Base-by-base conservation (phyloP, 2,888 invertebrate genomes). In the Zonitis immaculata region DNA sequence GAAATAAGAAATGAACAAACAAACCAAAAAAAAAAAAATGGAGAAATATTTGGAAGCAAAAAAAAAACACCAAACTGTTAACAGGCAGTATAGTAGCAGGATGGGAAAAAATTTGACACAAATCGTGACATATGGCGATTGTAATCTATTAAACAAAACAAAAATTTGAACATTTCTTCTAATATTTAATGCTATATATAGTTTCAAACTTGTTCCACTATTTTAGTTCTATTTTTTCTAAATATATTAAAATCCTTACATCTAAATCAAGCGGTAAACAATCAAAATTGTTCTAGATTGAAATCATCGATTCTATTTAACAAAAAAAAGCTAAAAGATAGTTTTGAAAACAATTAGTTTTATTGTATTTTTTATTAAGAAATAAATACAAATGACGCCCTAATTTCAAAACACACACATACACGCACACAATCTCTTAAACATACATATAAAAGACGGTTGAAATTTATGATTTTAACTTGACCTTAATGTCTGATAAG, bases 401-500 rank as follows among this genome's bases (percentile, higher is more conserved):
- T n/a, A 39, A 39, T 32, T 32, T 32, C 32, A 12, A 32, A n/a
- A n/a, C n/a, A n/a, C n/a, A n/a, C n/a, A n/a, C n/a, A n/a, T n/a
- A n/a, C n/a, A n/a, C n/a, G n/a, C n/a, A 5, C 22, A 32, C 32
- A 32, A 32, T 32, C 14, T 32, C n/a, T 27, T 11, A 27, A 32
- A 22, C 22, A 22, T 22, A n/a, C n/a, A n/a, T n/a, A n/a, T 14
- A 32, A 1, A 32, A 32, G 32, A 32, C 20, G 18, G 9, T 20
- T 18, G n/a, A 39, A 11, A 39, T 20, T 39, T 39, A 39, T 39
- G 18, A 39, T 39, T 39, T 39, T 20, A 20, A 39, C 39, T 39
- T 39, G 39, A 39, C 39, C 39, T 20, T 39, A 39, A 20, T 39
- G 39, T 39, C 20, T 39, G 39, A 39, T 39, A 39, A 39, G 20